A percentile compares a stretch with the other conserved stretches of the same genome.
Conservation (phyloP, 2,888 invertebrate species). For the Thera obeliscata region DNA sequence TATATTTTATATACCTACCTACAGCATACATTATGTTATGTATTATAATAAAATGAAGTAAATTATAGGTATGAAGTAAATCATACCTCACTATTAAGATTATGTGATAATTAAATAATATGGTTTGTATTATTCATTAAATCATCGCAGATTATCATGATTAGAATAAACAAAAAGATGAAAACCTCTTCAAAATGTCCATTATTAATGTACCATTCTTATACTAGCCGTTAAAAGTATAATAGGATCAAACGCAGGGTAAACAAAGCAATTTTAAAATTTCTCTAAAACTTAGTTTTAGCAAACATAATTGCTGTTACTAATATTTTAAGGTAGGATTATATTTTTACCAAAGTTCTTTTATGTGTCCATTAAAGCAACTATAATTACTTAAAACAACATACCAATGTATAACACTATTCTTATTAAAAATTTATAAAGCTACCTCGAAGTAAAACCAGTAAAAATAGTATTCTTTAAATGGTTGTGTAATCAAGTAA, state of each 20-base stretch:
- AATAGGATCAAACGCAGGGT: constrained; percentile 43
- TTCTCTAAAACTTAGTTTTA: constrained; percentile 34
- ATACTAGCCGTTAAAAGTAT: constrained; percentile 11
- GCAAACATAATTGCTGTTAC: constrained; percentile 4
- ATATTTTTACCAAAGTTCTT: constrained; percentile 30
- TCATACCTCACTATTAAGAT: neutral
- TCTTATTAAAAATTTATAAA: constrained; percentile 8
- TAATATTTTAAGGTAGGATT: constrained; percentile 11
- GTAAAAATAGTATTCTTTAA: constrained; percentile 38
- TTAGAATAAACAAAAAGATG: too few relatives aligned
- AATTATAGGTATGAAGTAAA: neutral
- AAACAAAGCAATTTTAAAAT: constrained; percentile 40
- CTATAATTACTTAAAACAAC: constrained; percentile 9
- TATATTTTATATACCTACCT: neutral
- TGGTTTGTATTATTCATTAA: neutral
- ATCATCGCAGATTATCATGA: neutral
- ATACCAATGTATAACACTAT: constrained; percentile 14
- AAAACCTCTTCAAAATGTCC: neutral
- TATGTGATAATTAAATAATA: neutral
- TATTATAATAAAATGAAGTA: neutral
- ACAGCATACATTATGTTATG: neutral
- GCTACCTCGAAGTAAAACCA: constrained; percentile 48
- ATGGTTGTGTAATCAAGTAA: constrained; percentile 53
- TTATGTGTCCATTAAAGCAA: neutral
- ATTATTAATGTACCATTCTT: neutral